Percentiles rank a stretch among this genome's conserved stretches.
These are phyloP conservation scores for Eclectus roratus DNA, from an alignment of 2,113 vertebrate genomes.

Conservation along the genomic window DNA sequence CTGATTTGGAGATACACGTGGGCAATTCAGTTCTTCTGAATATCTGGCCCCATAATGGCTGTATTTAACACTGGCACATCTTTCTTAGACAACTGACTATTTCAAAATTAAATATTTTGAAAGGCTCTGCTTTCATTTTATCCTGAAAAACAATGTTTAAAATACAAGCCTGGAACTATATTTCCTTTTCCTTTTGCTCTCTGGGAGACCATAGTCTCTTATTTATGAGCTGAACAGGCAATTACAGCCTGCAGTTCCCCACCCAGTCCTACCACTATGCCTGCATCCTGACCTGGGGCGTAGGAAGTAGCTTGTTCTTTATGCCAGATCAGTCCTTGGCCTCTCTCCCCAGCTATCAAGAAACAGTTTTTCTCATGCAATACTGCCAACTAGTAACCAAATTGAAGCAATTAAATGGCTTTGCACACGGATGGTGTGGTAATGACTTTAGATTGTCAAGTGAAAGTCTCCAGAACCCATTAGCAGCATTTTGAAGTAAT, in stretches of 20 bases:
- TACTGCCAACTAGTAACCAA: not conserved
- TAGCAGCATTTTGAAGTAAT: not conserved
- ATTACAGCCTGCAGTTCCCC: not conserved
- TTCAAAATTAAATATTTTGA: not conserved
- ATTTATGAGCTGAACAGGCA: not conserved
- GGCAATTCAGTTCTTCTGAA: not conserved
- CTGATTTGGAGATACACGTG: not conserved
- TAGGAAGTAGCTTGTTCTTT: slow-evolving; percentile 2
- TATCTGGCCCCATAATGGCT: not conserved
- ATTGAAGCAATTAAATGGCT: not conserved
- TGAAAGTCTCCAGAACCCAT: not conserved
- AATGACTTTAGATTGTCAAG: not conserved
- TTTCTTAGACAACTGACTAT: not conserved
- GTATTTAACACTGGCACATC: not conserved
- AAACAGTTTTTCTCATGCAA: not conserved
- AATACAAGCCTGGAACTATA: not conserved
- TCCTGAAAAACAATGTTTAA: not conserved
- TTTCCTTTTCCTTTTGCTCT: slow-evolving; percentile 5
- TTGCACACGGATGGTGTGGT: not conserved
- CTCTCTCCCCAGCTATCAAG: not conserved
- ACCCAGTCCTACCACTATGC: not conserved
- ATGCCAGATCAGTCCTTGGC: not conserved
- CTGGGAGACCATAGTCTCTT: not conserved
- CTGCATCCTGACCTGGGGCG: not conserved
- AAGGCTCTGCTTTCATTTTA: not conserved